phyloP scores from a whole-genome alignment of 2,888 invertebrate species.

The Agrilus biguttatus region DNA sequence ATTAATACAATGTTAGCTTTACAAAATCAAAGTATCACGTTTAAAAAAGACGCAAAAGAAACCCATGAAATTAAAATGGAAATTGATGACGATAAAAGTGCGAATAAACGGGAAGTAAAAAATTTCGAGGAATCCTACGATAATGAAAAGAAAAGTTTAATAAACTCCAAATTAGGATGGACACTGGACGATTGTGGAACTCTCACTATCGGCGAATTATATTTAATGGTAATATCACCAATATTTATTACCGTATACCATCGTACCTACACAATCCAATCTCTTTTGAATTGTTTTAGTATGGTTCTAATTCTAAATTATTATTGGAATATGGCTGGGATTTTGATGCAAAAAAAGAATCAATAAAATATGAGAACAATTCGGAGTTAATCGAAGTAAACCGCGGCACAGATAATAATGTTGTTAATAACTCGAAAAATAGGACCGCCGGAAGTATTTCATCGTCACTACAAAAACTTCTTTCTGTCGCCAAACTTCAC shows the following conservation, averaged over 20 bases:
- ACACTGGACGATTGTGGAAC: slow-evolving; percentile 59
- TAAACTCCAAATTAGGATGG: slow-evolving; percentile 57
- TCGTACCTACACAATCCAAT: background rate
- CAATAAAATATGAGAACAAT: background rate
- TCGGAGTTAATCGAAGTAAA: no score
- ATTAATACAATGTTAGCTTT: slow-evolving; percentile 23
- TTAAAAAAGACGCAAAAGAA: slow-evolving; percentile 32
- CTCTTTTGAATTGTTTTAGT: slow-evolving; percentile 31
- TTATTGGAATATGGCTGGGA: slow-evolving; percentile 72
- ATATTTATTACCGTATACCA: background rate
- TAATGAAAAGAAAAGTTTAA: slow-evolving; percentile 16
- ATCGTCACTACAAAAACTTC: slow-evolving; percentile 36
- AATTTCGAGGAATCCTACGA: slow-evolving; percentile 4
- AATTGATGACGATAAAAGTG: slow-evolving; percentile 17
- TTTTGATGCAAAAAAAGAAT: slow-evolving; percentile 11
- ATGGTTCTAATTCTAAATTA: slow-evolving; percentile 59
- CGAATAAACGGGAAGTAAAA: slow-evolving; percentile 5
- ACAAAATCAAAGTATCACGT: slow-evolving; percentile 26
- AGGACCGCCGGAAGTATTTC: no score
- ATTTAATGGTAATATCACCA: slow-evolving; percentile 55
- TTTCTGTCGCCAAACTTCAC: slow-evolving; percentile 38
- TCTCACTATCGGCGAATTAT: slow-evolving; percentile 78
- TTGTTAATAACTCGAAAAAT: no score
- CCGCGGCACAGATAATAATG: no score
- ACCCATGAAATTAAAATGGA: slow-evolving; percentile 31